A percentile compares a stretch with the other conserved stretches of the same genome.
Evolutionary conservation across 1,140 invertebrate genomes (phyloP).

Genomic region (Drosophila parvula): DNA sequence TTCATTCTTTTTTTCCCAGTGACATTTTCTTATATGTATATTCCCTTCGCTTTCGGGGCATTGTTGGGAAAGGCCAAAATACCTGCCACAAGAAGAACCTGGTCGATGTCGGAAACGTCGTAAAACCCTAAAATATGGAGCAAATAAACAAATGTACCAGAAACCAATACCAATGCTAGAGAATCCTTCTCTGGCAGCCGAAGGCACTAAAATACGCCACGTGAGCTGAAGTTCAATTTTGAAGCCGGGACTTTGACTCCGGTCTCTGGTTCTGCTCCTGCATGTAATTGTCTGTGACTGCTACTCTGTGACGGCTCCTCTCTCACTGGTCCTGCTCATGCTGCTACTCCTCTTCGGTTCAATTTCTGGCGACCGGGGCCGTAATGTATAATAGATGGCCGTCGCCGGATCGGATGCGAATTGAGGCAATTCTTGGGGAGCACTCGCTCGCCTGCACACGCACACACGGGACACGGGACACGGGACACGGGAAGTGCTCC

Average conservation of each 20-base stretch:
- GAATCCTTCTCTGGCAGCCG: slow-evolving; percentile 35
- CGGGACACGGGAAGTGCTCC: slow-evolving; percentile 48
- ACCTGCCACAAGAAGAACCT: slow-evolving; percentile 76
- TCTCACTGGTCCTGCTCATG: slow-evolving; percentile 1
- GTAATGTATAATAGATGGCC: slow-evolving; percentile 79
- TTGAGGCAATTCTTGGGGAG: slow-evolving; percentile 58
- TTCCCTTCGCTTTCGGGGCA: slow-evolving; percentile 21
- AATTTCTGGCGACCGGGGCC: slow-evolving; percentile 44
- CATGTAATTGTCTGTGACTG: slow-evolving; percentile 80
- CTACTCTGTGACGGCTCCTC: slow-evolving; percentile 13
- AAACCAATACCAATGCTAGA: slow-evolving; percentile 38
- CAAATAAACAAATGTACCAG: slow-evolving; percentile 81
- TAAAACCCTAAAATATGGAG: slow-evolving; percentile 80
- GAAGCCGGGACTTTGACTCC: slow-evolving; percentile 23
- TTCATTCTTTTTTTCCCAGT: neutral
- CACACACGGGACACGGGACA: slow-evolving; percentile 25
- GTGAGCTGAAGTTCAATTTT: slow-evolving; percentile 80
- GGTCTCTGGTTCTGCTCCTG: slow-evolving; percentile 48
- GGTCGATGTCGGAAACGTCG: slow-evolving; percentile 72
- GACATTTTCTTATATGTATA: neutral
- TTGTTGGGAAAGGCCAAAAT: slow-evolving; percentile 49
- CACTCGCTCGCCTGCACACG: slow-evolving; percentile 12
- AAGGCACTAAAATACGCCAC: slow-evolving; percentile 77
- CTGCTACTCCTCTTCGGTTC: neutral
- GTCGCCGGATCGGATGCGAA: slow-evolving; percentile 68